phyloP scores from a whole-genome alignment of 2,113 vertebrate species.

The Elachura formosa region DNA sequence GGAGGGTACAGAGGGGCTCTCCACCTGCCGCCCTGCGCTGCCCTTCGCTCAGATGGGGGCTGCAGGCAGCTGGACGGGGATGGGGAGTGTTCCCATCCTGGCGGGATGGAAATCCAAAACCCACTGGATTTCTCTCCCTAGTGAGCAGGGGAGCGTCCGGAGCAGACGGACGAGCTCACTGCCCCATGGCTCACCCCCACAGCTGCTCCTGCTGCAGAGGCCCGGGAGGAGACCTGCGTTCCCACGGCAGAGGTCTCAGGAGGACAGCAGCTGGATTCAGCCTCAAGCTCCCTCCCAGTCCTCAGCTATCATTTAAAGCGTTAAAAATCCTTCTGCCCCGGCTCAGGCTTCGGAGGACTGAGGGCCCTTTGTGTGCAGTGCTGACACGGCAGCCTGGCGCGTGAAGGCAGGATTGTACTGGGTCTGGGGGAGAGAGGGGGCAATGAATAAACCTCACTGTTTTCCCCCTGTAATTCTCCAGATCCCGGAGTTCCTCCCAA shows the following conservation, averaged over 20 bases:
- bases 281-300: not conserved
- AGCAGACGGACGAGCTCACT: fast-evolving
- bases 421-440: not conserved
- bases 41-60: fast-evolving
- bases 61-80: not conserved
- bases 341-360: not conserved
- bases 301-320: not conserved
- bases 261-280: not conserved
- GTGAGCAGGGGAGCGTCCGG: too few species aligned
- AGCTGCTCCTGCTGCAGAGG: not conserved
- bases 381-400: constrained; percentile 3
- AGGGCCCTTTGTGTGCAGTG: constrained; percentile 38
- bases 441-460: constrained; percentile 42
- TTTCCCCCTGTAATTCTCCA: not conserved
- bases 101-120: not conserved
- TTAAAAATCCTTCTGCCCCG: not conserved
- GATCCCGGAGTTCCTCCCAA: not conserved
- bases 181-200: not conserved
- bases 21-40: too few species aligned
- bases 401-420: not conserved
- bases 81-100: not conserved
- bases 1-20: too few species aligned
- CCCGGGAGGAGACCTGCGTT: not conserved
- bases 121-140: too few species aligned
- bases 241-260: not conserved